Evolutionary conservation across 2,888 invertebrate species (phyloP), one percentile per base, ranked within the genome.

Genomic region (Laspeyria flexula): DNA sequence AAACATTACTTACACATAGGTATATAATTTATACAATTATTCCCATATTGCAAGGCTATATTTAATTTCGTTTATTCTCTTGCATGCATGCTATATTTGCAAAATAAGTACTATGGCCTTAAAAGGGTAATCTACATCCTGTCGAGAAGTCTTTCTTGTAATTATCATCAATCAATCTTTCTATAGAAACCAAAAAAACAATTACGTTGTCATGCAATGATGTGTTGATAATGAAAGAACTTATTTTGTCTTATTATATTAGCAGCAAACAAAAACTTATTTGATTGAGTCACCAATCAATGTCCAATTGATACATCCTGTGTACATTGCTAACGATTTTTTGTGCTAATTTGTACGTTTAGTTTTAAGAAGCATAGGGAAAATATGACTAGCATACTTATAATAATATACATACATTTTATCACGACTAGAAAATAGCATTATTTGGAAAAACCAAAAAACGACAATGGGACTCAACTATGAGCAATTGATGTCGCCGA

Each of bases 81-180:
- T n/a, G n/a, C n/a, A n/a, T n/a, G n/a, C n/a, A n/a, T n/a, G n/a
- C n/a, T n/a, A n/a, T n/a, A n/a, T n/a, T n/a, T n/a, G n/a, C n/a
- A n/a, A n/a, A n/a, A 29, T 10, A 10, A 37, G 7, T n/a, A 10
- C 11, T 38, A 38, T 16, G 15, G 2, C 40, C 18, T 43, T 37
- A 35, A 12, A 29, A 43, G 29, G 12, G 7, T 13, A 34, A n/a
- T 34, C 2, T 16, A 23, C 9, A 16, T 15, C 25, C 12, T 38
- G n/a, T 6, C 18, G 1, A 5, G 13, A 9, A 10, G 7, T 27
- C 4, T 4, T 6, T 45, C 5, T 25, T 27, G n/a, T 9, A 3
- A 10, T 4, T 27, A 25, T 10, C 9, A 34, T 60, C 41, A 58
- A 65, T 52, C 65, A 60, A 48, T 67, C 34, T 50, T 55, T 50